phyloP scores from a whole-genome alignment of 2,888 invertebrate species.

The Drosophila mimetica region DNA sequence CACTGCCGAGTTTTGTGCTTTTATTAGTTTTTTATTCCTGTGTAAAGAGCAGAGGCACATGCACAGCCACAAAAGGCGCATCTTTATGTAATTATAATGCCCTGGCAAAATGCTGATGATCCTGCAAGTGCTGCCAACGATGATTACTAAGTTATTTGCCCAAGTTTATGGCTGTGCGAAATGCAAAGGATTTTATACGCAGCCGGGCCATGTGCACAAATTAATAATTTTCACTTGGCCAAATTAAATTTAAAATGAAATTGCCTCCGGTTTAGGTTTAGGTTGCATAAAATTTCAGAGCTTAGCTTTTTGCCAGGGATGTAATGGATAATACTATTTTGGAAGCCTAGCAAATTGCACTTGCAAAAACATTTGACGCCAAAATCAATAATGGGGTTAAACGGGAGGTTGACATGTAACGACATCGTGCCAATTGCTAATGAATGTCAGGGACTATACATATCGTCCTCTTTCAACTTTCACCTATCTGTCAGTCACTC shows the following conservation, averaged over 20 bases:
- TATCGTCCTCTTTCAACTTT: constrained; percentile 1
- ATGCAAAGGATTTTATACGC: constrained; percentile 58
- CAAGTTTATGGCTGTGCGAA: constrained; percentile 67
- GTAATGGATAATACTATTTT: constrained; percentile 2
- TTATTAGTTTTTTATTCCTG: constrained; percentile 64
- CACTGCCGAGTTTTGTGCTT: constrained; percentile 39
- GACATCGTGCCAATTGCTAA: constrained; percentile 59
- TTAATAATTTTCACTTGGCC: constrained; percentile 64
- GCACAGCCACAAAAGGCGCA: constrained; percentile 15
- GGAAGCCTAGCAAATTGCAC: not conserved
- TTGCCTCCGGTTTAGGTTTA: constrained; percentile 3
- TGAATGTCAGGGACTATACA: constrained; percentile 56
- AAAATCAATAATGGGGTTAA: constrained; percentile 66
- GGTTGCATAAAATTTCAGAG: not conserved
- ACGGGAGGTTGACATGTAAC: constrained; percentile 69
- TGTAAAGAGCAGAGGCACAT: constrained; percentile 64
- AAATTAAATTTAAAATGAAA: constrained; percentile 61
- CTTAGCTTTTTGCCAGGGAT: not conserved
- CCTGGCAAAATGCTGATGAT: constrained; percentile 57
- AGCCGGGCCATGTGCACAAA: constrained; percentile 67
- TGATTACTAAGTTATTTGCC: constrained; percentile 62
- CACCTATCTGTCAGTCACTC: constrained; percentile 16
- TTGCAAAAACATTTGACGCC: constrained; percentile 13
- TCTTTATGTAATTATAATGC: constrained; percentile 72
- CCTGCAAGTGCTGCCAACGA: constrained; percentile 40